Evolutionary conservation across 2,888 invertebrate genomes (phyloP).

Genomic region (Schizaphis graminum): DNA sequence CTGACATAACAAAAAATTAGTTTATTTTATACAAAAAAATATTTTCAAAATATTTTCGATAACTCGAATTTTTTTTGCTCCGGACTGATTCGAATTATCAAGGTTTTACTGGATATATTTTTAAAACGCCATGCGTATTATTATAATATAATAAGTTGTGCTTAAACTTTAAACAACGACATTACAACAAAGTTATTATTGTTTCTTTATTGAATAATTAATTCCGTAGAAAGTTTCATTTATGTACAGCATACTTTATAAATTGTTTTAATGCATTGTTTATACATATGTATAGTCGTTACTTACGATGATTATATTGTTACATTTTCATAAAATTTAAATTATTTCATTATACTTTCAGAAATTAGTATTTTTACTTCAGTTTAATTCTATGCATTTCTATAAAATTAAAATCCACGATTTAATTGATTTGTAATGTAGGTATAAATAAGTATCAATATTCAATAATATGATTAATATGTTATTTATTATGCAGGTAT

Average conservation of each 20-base stretch:
- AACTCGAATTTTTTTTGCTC: too few relatives aligned
- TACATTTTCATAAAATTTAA: not conserved
- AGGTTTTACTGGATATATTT: not conserved
- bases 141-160: not conserved
- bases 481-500: not conserved
- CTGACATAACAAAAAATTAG: too few relatives aligned
- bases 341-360: not conserved
- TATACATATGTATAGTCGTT: not conserved
- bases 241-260: not conserved
- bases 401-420: not conserved
- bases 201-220: constrained; percentile 7
- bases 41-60: too few relatives aligned
- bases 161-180: not conserved
- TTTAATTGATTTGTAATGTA: not conserved
- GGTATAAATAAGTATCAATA: not conserved
- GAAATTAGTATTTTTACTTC: not conserved
- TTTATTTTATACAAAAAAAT: too few relatives aligned
- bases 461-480: not conserved
- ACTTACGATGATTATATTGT: not conserved
- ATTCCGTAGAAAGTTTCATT: not conserved
- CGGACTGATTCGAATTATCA: too few relatives aligned
- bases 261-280: not conserved
- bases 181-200: not conserved
- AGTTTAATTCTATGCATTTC: not conserved
- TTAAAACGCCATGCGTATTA: not conserved